phyloP scores from a whole-genome alignment of 2,113 vertebrate species.

The Callospermophilus lateralis region DNA sequence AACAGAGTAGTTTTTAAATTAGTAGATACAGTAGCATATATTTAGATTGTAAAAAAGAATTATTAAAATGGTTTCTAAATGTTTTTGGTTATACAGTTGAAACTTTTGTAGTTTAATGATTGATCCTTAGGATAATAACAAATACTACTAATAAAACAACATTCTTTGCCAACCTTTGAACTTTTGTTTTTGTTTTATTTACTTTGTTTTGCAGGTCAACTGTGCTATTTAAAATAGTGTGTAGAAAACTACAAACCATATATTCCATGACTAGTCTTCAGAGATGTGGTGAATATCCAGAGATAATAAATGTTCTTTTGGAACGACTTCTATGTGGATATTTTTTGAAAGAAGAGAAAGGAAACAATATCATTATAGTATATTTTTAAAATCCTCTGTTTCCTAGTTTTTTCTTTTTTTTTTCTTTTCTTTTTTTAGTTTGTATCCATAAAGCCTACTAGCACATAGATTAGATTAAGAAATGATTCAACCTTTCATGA shows the following conservation, averaged over 20 bases:
- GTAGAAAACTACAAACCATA: background rate
- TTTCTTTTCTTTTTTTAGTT: background rate
- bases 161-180: background rate
- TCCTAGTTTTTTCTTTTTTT: no score
- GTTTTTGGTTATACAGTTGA: background rate
- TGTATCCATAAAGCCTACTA: background rate
- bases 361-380: background rate
- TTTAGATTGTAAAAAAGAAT: background rate
- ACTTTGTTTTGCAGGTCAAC: background rate
- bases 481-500: conserved; percentile 20
- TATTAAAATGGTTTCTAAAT: background rate
- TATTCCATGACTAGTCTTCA: background rate
- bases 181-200: background rate
- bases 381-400: conserved; percentile 39
- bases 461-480: conserved; percentile 49
- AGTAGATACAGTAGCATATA: background rate
- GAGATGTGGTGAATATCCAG: background rate
- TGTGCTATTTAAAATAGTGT: background rate
- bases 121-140: background rate
- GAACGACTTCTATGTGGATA: background rate
- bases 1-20: background rate
- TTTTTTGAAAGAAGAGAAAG: background rate
- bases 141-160: background rate
- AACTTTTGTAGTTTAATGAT: background rate
- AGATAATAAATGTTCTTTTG: background rate